Evolutionary conservation across 2,113 vertebrate species (phyloP), one percentile per base, ranked within the genome.

Genomic region (Xiphophorus couchianus): DNA sequence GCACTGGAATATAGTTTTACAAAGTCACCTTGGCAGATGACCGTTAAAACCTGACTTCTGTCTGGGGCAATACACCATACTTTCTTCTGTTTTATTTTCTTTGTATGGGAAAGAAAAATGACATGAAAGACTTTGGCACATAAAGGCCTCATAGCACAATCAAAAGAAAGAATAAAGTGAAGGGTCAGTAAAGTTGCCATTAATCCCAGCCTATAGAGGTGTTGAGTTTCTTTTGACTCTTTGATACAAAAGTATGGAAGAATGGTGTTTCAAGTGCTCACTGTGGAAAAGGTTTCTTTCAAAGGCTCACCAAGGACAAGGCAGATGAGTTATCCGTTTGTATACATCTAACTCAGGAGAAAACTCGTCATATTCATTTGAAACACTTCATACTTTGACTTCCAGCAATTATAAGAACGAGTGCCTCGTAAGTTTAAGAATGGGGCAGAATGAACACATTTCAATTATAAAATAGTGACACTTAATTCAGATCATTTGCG

Each of bases 21-120:
- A 86, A 89, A 89, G 91, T 93, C 91, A 93, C 91, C 91, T 93
- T 93, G 87, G 81, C 58, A 90, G 78, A 86, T 79, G 76, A 69
- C 74, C 78, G 76, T 84, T 78, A 71, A 87, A 82, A 77, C 67
- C 33, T 67, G 80, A 83, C 76, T 89, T 82, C 61, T 13, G 5
- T 83, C 76, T n/a, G 48, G 71, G 13, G 44, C 39, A 62, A 77
- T 5, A 69, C 31, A 76, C 2, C 35, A 25, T 33, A 68, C 66
- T 63, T 70, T 70, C 35, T 74, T 67, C 29, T 51, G 27, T 68
- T 78, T 72, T 51, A 42, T 80, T 77, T 86, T 80, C 48, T 30
- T 51, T 44, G 27, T 54, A 76, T 48, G 29, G 3, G 62, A 77
- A 76, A 73, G 67, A 82, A 79, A 81, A 81, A 82, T 78, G 69